Evolutionary conservation across 2,797 vertebrate genomes (phyloP).

Genomic region (Thalassophryne amazonica): DNA sequence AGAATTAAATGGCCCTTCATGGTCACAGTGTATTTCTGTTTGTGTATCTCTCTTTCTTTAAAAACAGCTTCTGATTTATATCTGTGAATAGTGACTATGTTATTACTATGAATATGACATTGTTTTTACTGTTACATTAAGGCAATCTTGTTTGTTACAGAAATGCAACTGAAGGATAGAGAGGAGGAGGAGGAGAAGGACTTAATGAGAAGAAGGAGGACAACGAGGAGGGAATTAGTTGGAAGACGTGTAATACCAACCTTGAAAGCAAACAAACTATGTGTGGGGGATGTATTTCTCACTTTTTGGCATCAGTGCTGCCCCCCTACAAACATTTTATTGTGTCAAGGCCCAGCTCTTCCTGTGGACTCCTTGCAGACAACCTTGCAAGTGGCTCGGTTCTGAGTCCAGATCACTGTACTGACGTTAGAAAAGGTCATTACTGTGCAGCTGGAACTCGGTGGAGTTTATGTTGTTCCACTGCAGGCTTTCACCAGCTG

Average conservation of each 20-base stretch:
- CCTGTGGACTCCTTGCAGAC: slow-evolving; percentile 21
- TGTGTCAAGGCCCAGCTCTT: slow-evolving; percentile 29
- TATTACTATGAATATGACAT: too few species aligned
- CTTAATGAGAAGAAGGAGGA: background rate
- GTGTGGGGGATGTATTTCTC: slow-evolving; percentile 44
- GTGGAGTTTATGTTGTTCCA: slow-evolving; percentile 46
- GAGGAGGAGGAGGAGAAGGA: background rate
- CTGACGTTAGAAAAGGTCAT: slow-evolving; percentile 57
- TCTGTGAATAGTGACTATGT: too few species aligned
- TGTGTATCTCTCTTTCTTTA: too few species aligned
- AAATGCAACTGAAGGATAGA: background rate
- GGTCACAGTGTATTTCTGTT: too few species aligned
- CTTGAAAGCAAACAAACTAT: slow-evolving; percentile 42
- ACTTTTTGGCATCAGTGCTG: slow-evolving; percentile 35
- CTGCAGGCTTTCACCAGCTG: slow-evolving; percentile 54
- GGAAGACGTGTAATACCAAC: slow-evolving; percentile 25
- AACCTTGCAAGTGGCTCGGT: slow-evolving; percentile 29
- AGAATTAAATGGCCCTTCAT: too few species aligned
- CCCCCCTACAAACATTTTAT: slow-evolving; percentile 31
- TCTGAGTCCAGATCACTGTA: slow-evolving; percentile 38
- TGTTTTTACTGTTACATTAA: too few species aligned
- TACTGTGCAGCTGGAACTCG: slow-evolving; percentile 27
- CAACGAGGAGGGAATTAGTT: slow-evolving; percentile 8
- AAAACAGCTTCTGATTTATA: too few species aligned
- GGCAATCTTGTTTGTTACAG: background rate